Conservation (phyloP, 2,888 invertebrate species). For the Pseudococcus jackbeardsleyi region DNA sequence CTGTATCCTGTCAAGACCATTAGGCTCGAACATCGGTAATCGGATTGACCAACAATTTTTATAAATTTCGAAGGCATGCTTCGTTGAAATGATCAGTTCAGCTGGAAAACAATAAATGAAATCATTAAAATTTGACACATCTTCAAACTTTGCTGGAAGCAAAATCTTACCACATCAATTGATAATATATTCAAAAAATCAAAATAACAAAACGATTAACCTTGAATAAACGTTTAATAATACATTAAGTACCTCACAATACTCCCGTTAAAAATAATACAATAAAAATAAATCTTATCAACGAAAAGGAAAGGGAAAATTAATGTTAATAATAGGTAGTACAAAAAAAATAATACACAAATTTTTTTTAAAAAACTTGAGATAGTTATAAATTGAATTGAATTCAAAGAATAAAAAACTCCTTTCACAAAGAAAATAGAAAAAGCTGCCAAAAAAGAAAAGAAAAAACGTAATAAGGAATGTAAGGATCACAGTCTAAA, state of each 20-base stretch:
- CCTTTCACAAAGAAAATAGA: slow-evolving; percentile 23
- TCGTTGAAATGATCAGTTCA: too few species aligned
- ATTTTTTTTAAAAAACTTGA: background rate
- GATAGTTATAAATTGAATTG: background rate
- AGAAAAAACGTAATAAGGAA: slow-evolving; percentile 24
- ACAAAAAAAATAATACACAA: slow-evolving; percentile 32
- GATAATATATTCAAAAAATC: background rate
- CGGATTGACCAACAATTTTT: too few species aligned
- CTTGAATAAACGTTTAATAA: slow-evolving; percentile 4
- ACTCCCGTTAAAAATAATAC: slow-evolving; percentile 47
- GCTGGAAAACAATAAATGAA: too few species aligned
- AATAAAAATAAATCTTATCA: slow-evolving; percentile 13
- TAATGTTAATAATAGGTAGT: background rate
- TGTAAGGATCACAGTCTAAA: slow-evolving; percentile 41
- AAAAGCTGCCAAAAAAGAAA: background rate
- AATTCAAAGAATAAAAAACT: background rate
- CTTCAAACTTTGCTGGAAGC: too few species aligned
- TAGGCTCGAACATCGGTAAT: too few species aligned
- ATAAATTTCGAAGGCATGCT: too few species aligned
- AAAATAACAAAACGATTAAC: background rate
- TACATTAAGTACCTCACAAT: slow-evolving; percentile 38
- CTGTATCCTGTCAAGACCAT: too few species aligned
- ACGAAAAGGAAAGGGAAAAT: background rate
- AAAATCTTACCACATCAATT: too few species aligned
- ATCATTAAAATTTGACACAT: too few species aligned